Base-by-base conservation (phyloP, 2,113 vertebrate genomes). In the Stegastes partitus region DNA sequence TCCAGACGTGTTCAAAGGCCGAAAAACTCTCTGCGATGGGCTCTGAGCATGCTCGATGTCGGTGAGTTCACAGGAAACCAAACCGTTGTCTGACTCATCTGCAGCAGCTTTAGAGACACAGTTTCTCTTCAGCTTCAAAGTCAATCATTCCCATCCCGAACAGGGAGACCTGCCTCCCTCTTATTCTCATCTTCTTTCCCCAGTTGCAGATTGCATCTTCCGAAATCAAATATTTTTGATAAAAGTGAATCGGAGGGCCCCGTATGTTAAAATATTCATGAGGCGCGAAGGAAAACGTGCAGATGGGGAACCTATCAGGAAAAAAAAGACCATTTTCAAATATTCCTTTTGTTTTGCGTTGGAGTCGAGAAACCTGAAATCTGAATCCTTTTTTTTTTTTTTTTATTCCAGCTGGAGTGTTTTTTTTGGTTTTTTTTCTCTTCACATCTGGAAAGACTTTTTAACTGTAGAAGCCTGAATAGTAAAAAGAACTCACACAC, bases 371-470 rank as follows among this genome's bases (percentile, higher is more conserved):
- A 83, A 68, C 56, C 12, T 57, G 67, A 78, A 83, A 83, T n/a
- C 61, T 67, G 74, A 75, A 77, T 80, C 71, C 28, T 55, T 71
- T 47, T 44, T 42, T 15, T 42, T 71, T 77, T n/a, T 76, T 64
- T 34, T 42, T 15, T 42, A 74, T 77, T 82, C 64, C 61, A 69
- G 64, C 45, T 69, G 68, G 53, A 59, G n/a, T n/a, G n/a, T n/a
- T n/a, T 34, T 69, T 47, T 22, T 18, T 57, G n/a, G n/a, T 65
- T 25, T 62, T 23, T 31, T 39, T 39, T 39, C 15, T 1, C 51
- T 51, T 70, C 53, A 91, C 90, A 93, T 93, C 90, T 93, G 92
- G 86, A 85, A 90, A 81, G 70, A 37, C 69, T 89, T 89, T 91
- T 77, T 81, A 50, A 63, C 74, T 68, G 78, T 87, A 70, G 72